Conservation (phyloP, 2,888 invertebrate genomes). For the Acronicta alni region DNA sequence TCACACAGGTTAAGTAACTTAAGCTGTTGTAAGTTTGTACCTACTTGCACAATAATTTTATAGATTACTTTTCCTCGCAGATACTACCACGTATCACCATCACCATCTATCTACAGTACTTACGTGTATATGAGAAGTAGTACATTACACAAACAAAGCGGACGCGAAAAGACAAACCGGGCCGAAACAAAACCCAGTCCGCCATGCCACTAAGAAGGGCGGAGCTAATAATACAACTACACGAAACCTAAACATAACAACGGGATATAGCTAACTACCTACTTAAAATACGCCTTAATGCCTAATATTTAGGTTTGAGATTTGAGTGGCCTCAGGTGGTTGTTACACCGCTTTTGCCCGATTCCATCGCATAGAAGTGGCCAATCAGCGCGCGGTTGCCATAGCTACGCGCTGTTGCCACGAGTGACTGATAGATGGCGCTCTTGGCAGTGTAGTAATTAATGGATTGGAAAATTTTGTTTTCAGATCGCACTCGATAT, state of each 20-base stretch:
- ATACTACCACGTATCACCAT: conserved; percentile 1
- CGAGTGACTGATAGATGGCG: conserved; percentile 78
- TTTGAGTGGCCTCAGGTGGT: conserved; percentile 63
- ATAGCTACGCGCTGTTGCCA: conserved; percentile 74
- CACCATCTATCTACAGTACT: conserved; percentile 7
- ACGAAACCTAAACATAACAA: conserved; percentile 58
- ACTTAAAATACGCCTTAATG: conserved; percentile 68
- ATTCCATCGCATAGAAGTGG: conserved; percentile 71
- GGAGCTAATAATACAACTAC: conserved; percentile 79
- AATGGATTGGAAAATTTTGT: conserved; percentile 53
- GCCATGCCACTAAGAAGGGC: conserved; percentile 85
- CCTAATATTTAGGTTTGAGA: conserved; percentile 65
- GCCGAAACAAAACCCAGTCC: conserved; percentile 73
- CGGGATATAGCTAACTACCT: conserved; percentile 45
- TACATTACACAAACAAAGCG: conserved; percentile 63
- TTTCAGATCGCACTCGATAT: conserved; percentile 22
- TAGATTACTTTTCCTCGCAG: conserved; percentile 18
- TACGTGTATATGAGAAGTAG: conserved; percentile 37
- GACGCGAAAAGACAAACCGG: conserved; percentile 76
- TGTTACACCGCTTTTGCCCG: conserved; percentile 68
- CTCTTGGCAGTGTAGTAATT: conserved; percentile 35
- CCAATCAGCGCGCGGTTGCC: conserved; percentile 85
- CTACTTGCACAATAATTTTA: not conserved
- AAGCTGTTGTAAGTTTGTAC: conserved; percentile 3
- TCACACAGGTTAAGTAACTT: conserved; percentile 11